A percentile compares a stretch with the other conserved stretches of the same genome.
Evolutionary conservation across 2,113 vertebrate species (phyloP).

Genomic region (Megaceryle torquata): DNA sequence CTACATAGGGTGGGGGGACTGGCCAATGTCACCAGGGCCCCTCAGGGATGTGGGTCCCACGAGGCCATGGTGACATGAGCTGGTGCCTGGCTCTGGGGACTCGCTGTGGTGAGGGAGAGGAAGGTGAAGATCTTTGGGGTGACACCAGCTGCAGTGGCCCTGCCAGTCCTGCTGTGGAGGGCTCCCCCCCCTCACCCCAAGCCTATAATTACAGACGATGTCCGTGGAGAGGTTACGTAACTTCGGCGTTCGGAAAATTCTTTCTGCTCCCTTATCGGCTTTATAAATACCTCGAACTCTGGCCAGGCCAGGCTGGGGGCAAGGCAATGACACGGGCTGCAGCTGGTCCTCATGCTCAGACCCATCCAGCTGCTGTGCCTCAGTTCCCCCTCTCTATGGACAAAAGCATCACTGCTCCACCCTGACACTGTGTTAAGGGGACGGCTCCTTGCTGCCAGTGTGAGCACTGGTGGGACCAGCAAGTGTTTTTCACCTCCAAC

Average conservation of each 20-base stretch:
- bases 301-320: background rate
- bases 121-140: background rate
- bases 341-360: fast-evolving
- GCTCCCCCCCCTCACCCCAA: background rate
- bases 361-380: background rate
- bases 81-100: background rate
- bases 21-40: background rate
- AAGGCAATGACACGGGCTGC: background rate
- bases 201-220: background rate
- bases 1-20: fast-evolving
- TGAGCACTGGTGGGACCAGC: fast-evolving
- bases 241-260: conserved; percentile 6
- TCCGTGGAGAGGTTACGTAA: background rate
- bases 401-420: background rate
- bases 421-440: background rate
- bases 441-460: background rate
- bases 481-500: background rate
- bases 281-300: conserved; percentile 24
- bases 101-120: fast-evolving
- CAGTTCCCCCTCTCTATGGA: background rate
- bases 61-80: background rate
- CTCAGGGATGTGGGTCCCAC: background rate
- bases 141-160: background rate
- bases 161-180: fast-evolving
- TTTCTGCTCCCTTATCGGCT: conserved; percentile 54